These are phyloP conservation scores for Crotalus adamanteus DNA, from an alignment of 2,797 vertebrate genomes.

Conservation along the genomic window DNA sequence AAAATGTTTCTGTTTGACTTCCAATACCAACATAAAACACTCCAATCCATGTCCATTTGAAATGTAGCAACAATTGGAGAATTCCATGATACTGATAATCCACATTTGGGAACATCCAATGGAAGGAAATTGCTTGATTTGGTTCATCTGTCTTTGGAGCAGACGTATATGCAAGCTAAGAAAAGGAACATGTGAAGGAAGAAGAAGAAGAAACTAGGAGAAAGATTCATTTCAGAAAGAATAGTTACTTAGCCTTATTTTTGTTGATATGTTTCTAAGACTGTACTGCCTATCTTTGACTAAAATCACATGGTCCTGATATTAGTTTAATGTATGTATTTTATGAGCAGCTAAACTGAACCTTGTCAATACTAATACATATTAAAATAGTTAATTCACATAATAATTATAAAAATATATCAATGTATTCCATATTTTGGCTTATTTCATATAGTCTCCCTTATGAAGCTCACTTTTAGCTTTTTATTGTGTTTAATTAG, in stretches of 20 bases:
- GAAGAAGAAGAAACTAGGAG: neutral
- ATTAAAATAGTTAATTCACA: neutral
- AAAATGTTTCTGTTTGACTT: neutral
- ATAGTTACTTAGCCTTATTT: neutral
- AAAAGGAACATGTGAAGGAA: neutral
- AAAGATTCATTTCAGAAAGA: neutral
- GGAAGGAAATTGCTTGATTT: neutral
- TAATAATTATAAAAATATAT: neutral
- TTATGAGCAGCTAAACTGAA: neutral
- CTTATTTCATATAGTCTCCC: neutral
- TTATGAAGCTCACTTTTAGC: neutral
- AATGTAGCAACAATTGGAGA: neutral
- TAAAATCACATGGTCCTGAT: neutral
- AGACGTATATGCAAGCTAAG: neutral
- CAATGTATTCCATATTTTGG: neutral
- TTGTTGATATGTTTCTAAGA: neutral
- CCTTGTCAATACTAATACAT: neutral
- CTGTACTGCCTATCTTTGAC: neutral
- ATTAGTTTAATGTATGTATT: neutral
- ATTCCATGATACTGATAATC: neutral
- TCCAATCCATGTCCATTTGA: constrained; percentile 1
- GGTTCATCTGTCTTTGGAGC: neutral
- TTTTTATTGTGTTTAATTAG: neutral
- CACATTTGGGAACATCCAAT: neutral
- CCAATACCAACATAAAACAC: neutral